Percentiles rank a stretch among this genome's conserved stretches.
Evolutionary conservation across 2,888 invertebrate genomes (phyloP).

Genomic region (Thymelicus lineola): DNA sequence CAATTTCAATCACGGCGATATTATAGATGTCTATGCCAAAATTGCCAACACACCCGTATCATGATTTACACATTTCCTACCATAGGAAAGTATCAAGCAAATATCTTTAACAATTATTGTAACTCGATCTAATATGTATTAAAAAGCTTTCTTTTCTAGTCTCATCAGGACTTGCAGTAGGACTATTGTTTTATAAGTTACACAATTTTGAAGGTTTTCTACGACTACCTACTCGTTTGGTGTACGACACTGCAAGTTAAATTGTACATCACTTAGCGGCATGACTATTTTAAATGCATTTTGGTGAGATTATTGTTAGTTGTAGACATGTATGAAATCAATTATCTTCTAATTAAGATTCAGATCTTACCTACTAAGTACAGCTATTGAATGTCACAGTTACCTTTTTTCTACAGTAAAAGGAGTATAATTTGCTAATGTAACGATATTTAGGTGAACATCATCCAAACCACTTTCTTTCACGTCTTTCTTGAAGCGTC

Average conservation of each 20-base stretch:
- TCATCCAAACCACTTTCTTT: background rate
- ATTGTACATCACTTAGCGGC: background rate
- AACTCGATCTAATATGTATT: background rate
- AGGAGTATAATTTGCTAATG: conserved; percentile 1
- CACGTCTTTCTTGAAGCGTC: background rate
- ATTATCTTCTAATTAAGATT: conserved; percentile 1
- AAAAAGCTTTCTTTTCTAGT: conserved; percentile 2
- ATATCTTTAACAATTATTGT: background rate
- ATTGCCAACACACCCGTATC: no score
- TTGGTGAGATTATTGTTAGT: background rate
- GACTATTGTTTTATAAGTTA: background rate
- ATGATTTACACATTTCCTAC: no score
- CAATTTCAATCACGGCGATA: background rate
- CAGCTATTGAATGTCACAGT: background rate
- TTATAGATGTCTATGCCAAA: background rate
- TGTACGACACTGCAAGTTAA: background rate
- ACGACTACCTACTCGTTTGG: background rate
- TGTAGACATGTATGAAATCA: conserved; percentile 5
- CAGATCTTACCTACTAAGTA: conserved; percentile 4
- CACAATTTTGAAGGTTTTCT: background rate
- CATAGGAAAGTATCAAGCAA: no score
- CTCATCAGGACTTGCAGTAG: background rate
- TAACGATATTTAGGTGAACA: background rate
- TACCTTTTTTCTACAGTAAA: background rate
- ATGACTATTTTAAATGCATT: background rate